These are phyloP conservation scores for Cheilosia scutellata DNA, from an alignment of 2,888 invertebrate genomes.

Conservation along the genomic window DNA sequence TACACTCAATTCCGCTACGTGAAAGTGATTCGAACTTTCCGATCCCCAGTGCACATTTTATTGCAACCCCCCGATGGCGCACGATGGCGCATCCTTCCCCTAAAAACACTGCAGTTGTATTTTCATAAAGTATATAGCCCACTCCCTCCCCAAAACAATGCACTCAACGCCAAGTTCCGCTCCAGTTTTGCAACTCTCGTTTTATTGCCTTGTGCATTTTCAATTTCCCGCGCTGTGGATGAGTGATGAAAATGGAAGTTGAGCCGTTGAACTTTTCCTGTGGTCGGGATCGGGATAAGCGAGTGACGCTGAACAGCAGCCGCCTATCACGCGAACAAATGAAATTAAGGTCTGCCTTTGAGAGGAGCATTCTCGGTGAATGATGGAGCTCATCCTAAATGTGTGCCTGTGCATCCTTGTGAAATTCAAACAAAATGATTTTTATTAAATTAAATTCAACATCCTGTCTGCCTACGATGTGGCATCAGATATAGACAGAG, in stretches of 20 bases:
- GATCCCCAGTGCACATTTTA: constrained; percentile 26
- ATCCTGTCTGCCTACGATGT: constrained; percentile 13
- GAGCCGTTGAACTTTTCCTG: constrained; percentile 67
- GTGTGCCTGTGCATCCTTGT: constrained; percentile 23
- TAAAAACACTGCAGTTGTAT: constrained; percentile 39
- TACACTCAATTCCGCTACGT: constrained; percentile 49
- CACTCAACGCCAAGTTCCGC: not conserved
- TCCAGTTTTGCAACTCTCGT: constrained; percentile 13
- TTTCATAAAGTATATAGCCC: constrained; percentile 14
- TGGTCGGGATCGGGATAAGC: constrained; percentile 34
- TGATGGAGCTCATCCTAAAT: constrained; percentile 10
- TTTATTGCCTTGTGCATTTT: constrained; percentile 54
- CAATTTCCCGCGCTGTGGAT: constrained; percentile 64
- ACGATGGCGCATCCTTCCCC: constrained; percentile 2
- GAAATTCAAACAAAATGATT: constrained; percentile 58
- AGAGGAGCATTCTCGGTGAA: constrained; percentile 8
- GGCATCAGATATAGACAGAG: constrained; percentile 14
- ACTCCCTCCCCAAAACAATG: not conserved
- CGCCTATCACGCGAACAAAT: constrained; percentile 48
- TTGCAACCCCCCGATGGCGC: constrained; percentile 10
- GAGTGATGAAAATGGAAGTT: constrained; percentile 61
- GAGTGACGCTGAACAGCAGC: constrained; percentile 2
- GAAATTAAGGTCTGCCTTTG: constrained; percentile 51
- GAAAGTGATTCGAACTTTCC: constrained; percentile 64
- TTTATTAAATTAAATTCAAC: constrained; percentile 66